Conservation (phyloP, 1,140 invertebrate species). For the Globodera rostochiensis region DNA sequence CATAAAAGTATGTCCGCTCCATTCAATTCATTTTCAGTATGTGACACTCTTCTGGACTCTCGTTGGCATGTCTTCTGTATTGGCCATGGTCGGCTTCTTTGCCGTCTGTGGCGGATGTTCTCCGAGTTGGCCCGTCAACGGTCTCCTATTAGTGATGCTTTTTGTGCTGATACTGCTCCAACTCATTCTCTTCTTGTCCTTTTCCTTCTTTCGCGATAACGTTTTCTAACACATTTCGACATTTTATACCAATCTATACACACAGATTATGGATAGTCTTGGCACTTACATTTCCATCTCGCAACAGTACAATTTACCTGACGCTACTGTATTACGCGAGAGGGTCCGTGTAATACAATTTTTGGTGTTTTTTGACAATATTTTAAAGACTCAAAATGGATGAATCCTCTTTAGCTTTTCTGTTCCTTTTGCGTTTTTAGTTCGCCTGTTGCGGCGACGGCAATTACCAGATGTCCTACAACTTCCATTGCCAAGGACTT, state of each 20-base stretch:
- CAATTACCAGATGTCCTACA: constrained; percentile 32
- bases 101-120: constrained; percentile 29
- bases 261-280: constrained; percentile 34
- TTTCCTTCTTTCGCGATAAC: constrained; percentile 34
- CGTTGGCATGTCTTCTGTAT: constrained; percentile 29
- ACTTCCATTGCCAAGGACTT: constrained; percentile 29
- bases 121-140: constrained; percentile 31
- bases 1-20: not conserved
- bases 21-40: constrained; percentile 9
- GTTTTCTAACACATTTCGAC: not conserved
- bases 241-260: constrained; percentile 31
- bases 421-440: constrained; percentile 14
- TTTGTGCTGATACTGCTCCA: constrained; percentile 38
- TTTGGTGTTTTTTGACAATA: no score
- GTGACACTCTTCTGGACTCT: constrained; percentile 38
- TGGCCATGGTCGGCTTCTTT: constrained; percentile 33
- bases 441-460: constrained; percentile 35
- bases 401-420: not conserved
- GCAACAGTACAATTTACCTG: constrained; percentile 36
- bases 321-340: constrained; percentile 21
- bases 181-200: constrained; percentile 34
- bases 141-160: constrained; percentile 33
- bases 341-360: constrained; percentile 18
- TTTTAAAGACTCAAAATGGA: no score
- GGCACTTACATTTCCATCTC: constrained; percentile 30